Evolutionary conservation across 2,113 vertebrate species (phyloP).

Genomic region (Phylloscopus trochiloides): DNA sequence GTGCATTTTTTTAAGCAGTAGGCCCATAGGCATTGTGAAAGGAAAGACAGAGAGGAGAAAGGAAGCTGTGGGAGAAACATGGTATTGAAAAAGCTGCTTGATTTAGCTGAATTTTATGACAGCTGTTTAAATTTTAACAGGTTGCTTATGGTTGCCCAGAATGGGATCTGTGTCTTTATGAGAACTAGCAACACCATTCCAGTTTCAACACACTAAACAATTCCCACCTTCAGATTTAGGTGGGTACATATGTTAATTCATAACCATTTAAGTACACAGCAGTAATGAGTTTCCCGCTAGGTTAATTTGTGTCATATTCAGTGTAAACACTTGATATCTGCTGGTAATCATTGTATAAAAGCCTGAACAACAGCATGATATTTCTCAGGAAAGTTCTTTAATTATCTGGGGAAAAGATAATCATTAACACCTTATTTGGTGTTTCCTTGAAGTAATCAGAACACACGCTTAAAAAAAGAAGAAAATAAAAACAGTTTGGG

Average conservation of each 20-base stretch:
- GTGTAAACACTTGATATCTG: conserved; percentile 42
- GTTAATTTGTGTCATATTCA: conserved; percentile 61
- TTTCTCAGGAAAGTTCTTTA: conserved; percentile 37
- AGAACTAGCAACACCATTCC: neutral
- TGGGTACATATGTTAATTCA: conserved; percentile 37
- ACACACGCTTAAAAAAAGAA: neutral
- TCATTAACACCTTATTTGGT: conserved; percentile 38
- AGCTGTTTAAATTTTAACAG: neutral
- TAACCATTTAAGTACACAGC: conserved; percentile 34
- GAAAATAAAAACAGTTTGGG: conserved; percentile 6
- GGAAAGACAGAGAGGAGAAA: neutral
- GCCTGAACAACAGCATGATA: conserved; percentile 32
- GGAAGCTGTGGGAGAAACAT: neutral
- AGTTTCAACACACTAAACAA: neutral
- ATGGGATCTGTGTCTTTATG: neutral
- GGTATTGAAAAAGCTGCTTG: neutral
- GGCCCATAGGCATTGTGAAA: neutral
- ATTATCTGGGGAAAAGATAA: conserved; percentile 5
- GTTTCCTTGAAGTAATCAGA: conserved; percentile 18
- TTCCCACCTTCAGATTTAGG: conserved; percentile 44
- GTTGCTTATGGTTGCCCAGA: neutral
- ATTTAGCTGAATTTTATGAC: neutral
- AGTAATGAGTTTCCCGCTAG: conserved; percentile 38
- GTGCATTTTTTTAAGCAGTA: neutral
- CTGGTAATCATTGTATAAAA: conserved; percentile 49